These are phyloP conservation scores for Nephrotoma flavescens DNA, from an alignment of 2,888 invertebrate species.

Conservation along the genomic window DNA sequence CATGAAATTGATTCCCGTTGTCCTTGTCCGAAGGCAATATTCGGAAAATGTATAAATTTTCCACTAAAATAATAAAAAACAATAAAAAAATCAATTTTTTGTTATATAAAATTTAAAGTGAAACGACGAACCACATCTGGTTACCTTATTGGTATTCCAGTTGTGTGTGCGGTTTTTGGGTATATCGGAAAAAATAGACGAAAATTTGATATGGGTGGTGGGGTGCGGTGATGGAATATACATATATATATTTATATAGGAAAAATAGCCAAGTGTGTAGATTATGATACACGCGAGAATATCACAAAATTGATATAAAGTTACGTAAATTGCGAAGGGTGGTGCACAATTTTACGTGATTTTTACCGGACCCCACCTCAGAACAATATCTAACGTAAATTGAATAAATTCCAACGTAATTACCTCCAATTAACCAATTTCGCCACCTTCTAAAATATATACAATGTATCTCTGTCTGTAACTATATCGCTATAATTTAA, in stretches of 20 bases:
- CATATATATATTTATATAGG: too few species aligned
- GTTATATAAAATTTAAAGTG: not conserved
- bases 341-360: not conserved
- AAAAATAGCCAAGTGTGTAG: not conserved
- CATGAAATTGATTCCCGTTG: not conserved
- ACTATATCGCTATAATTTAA: not conserved
- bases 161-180: not conserved
- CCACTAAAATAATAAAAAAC: not conserved
- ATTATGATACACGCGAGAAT: not conserved
- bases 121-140: constrained; percentile 1
- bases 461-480: not conserved
- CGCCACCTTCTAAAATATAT: not conserved
- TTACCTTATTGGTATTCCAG: not conserved
- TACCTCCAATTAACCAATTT: not conserved
- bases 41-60: not conserved
- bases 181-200: not conserved
- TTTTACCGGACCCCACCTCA: not conserved
- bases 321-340: not conserved
- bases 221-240: not conserved
- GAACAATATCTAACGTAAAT: not conserved
- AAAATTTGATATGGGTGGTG: not conserved
- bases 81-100: not conserved
- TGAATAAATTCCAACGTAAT: not conserved
- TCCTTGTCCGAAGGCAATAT: not conserved
- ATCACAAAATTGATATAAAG: not conserved